Evolutionary conservation across 2,113 vertebrate species (phyloP), one percentile per base, ranked within the genome.

Genomic region (Gila orcuttii): DNA sequence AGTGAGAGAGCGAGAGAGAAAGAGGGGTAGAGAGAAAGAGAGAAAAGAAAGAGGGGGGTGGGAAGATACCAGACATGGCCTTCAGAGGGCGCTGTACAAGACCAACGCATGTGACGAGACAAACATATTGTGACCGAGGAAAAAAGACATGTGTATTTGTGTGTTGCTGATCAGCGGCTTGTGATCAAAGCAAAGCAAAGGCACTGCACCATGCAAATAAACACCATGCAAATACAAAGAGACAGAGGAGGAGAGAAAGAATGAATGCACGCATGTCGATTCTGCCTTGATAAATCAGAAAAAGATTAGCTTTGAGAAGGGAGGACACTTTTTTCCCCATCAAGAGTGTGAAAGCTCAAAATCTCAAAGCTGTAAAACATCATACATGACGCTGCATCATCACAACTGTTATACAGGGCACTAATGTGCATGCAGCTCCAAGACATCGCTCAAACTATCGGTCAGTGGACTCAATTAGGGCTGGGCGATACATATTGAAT

Each of bases 151-250:
- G 71, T 64, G 68, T 77, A 45, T 84, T 45, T 77, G 64, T 68
- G 39, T 45, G 62, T 47, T 23, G 45, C 33, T 47, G 47, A 69
- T 57, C 42, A 36, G 15, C 10, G 59, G 23, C 17, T 9, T 47
- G 55, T 74, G 68, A 57, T 50, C 50, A 60, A 69, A 78, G 57
- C 57, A 36, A 74, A 80, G 62, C 59, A 25, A 47, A n/a, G 33
- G 90, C 86, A 88, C 82, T 88, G 87, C 88, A 85, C 84, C 88
- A 90, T 68, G 92, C 87, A 91, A 68, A 82, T 50, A 69, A 69
- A 82, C 87, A 88, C 90, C 93, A 93, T 92, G 93, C 93, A 93
- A 90, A 93, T 93, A 94, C 92, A 94, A 13, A 83, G 42, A 76
- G 66, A 85, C 21, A 74, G 64, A n/a, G 12, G 64, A 80, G 52